Base-by-base conservation (phyloP, 2,888 invertebrate species). In the Drosophila nr. perissopoda region DNA sequence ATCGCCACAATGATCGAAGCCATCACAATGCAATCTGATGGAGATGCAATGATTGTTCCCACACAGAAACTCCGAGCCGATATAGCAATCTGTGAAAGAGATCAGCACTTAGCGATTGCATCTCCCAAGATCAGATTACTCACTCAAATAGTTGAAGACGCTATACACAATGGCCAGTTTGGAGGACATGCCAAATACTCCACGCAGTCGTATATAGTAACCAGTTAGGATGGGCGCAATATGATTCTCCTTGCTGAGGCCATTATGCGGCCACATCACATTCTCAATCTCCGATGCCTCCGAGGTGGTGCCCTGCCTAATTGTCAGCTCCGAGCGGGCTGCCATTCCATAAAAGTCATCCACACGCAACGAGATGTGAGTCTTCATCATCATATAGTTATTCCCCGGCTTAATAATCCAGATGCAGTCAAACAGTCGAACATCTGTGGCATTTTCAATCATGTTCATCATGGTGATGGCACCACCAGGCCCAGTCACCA, bases 401-500 rank as follows among this genome's bases (percentile, higher is more conserved):
- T 94, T 94, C 0, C 95, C 94, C 3, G 96, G 96, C 82, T 95
- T 94, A 18, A 96, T 95, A 34, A 96, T 93, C 96, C 96, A 96
- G 62, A 96, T 94, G 84, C 96, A 96, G 88, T 96, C 96, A 83
- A 95, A 96, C 3, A 94, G 93, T 58, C 95, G 94, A 0, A 94
- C 93, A 81, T 94, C 94, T 1, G 93, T 93, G 2, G 93, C 93
- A 69, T 94, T 94, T 52, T 94, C 94, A 18, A 95, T 94, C 96
- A 96, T 96, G 83, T 96, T 95, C 95, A 96, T 95, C 96, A 96
- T 96, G 2, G 96, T 96, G 59, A 96, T 96, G 18, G 95, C 95
- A 0, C 96, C 96, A 4, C 96, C 96, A 18, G 95, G 93, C 82
- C 96, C 95, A 72, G 95, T 95, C 2, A 96, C 96, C 91, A 95